Evolutionary conservation across 1,140 invertebrate genomes (phyloP).

Genomic region (Harpegnathos saltator): DNA sequence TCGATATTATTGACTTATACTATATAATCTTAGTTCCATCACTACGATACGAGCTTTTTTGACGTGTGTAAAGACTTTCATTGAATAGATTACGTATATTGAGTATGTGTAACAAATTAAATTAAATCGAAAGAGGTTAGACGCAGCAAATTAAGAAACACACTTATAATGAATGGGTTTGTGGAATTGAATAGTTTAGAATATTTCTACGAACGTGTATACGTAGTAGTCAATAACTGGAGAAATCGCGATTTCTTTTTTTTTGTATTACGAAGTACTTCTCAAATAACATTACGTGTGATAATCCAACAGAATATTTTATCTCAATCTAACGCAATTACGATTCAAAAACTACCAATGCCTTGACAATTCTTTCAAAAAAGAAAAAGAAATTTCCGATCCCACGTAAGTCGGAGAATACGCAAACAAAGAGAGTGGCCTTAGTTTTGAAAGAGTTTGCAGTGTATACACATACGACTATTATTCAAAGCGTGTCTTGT

Average conservation of each 20-base stretch:
- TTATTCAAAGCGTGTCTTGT: constrained; percentile 11
- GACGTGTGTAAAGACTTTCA: constrained; percentile 11
- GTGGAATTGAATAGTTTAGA: neutral
- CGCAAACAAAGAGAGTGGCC: constrained; percentile 29
- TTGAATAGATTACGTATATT: constrained; percentile 41
- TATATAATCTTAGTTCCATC: too few species aligned
- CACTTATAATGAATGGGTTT: neutral
- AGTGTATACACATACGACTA: neutral
- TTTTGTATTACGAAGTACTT: constrained; percentile 68
- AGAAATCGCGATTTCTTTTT: constrained; percentile 71
- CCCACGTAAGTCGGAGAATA: constrained; percentile 14
- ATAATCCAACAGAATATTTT: constrained; percentile 14
- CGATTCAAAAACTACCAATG: constrained; percentile 11
- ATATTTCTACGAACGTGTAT: constrained; percentile 5
- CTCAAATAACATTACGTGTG: constrained; percentile 9
- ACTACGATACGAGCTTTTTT: neutral
- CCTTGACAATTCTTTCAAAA: constrained; percentile 25
- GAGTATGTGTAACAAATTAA: constrained; percentile 9
- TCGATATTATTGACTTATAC: too few species aligned
- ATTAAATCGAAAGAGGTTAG: neutral
- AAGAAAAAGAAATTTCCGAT: neutral
- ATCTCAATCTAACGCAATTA: neutral
- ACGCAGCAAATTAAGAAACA: neutral
- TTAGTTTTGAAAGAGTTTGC: constrained; percentile 30
- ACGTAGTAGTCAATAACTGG: constrained; percentile 67